A percentile compares a stretch with the other conserved stretches of the same genome.
Evolutionary conservation across 37 sponge, comb jelly and placozoan species (phyloP).

Genomic region (Aplysina aerophoba): DNA sequence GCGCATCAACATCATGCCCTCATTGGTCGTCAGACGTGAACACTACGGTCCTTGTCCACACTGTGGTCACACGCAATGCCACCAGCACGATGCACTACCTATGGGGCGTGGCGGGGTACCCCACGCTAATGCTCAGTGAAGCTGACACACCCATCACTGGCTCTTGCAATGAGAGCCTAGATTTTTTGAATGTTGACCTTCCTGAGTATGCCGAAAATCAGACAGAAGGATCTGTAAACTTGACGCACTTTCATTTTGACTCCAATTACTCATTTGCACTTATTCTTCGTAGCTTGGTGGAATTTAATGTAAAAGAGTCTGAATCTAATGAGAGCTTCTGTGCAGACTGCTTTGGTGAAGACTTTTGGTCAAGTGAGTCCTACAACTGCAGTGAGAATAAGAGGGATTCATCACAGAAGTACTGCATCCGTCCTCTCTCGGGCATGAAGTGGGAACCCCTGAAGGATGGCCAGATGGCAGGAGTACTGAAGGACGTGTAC

Average conservation of each 20-base stretch:
- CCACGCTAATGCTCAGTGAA: background rate
- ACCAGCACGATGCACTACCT: constrained; percentile 11
- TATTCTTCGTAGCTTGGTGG: constrained; percentile 53
- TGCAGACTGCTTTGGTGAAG: background rate
- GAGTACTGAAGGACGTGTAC: background rate
- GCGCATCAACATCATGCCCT: background rate
- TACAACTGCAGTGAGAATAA: background rate
- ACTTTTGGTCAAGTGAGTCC: constrained; percentile 4
- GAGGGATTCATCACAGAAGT: background rate
- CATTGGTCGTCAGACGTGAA: background rate
- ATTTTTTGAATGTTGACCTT: background rate
- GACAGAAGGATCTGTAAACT: constrained; percentile 33
- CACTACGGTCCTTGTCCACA: constrained; percentile 1
- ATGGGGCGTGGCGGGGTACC: constrained; percentile 7
- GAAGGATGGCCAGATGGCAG: background rate
- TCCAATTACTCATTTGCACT: constrained; percentile 54
- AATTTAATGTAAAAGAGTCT: constrained; percentile 38
- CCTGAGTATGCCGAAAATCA: constrained; percentile 16
- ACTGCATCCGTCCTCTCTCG: background rate
- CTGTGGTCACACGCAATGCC: background rate
- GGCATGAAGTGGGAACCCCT: background rate
- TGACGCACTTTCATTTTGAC: constrained; percentile 20
- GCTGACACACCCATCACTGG: too few species aligned
- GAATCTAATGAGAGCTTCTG: constrained; percentile 21
- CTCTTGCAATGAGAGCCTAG: background rate